Evolutionary conservation across 2,797 vertebrate species (phyloP).

Genomic region (Tamandua tetradactyla): DNA sequence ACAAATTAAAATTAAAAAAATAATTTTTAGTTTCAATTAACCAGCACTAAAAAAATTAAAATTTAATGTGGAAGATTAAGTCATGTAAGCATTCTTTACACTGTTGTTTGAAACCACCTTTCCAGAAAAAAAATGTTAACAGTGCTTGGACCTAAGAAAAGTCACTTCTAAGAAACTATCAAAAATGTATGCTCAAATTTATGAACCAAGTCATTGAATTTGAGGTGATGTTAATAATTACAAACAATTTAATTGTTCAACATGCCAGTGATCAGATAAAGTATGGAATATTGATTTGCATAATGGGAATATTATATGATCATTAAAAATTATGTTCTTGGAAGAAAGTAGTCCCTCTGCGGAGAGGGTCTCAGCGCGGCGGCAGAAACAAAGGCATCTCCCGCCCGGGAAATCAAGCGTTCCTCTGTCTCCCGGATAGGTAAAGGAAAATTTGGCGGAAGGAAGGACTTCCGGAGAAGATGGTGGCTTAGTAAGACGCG

Average conservation of each 20-base stretch:
- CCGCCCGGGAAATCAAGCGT: too few species aligned
- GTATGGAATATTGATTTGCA: background rate
- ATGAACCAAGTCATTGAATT: background rate
- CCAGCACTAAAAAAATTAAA: constrained; percentile 41
- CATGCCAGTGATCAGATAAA: background rate
- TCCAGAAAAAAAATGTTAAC: background rate
- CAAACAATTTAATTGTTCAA: background rate
- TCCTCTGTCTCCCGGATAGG: too few species aligned
- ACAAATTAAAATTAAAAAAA: background rate
- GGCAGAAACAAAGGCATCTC: too few species aligned
- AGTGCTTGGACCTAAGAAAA: background rate
- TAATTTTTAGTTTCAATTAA: background rate
- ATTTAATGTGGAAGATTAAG: background rate
- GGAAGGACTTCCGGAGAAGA: too few species aligned
- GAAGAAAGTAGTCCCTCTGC: too few species aligned
- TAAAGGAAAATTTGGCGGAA: too few species aligned
- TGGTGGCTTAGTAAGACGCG: too few species aligned
- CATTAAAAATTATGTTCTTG: background rate
- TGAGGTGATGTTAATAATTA: constrained; percentile 6
- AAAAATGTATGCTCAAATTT: background rate
- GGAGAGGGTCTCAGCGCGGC: too few species aligned
- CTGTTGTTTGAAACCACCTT: constrained; percentile 6
- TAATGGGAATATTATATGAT: background rate
- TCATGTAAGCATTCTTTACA: background rate
- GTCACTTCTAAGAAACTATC: background rate